Conservation (phyloP, 2,888 invertebrate species). For the Prenolepis imparis region DNA sequence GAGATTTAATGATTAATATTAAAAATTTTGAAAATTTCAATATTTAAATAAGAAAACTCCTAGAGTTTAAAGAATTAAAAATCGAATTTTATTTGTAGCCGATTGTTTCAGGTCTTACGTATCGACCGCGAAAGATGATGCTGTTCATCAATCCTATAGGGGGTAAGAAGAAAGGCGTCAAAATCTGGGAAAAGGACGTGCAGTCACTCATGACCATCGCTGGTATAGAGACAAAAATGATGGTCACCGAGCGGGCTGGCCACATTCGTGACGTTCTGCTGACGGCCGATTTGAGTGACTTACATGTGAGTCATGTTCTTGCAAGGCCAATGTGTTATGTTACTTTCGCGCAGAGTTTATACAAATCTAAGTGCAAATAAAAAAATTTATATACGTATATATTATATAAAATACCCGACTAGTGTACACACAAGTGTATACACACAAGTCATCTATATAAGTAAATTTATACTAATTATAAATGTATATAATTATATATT, state of each 20-base stretch:
- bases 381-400: background rate
- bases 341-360: background rate
- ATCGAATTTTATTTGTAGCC: background rate
- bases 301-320: slow-evolving; percentile 78
- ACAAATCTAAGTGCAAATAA: background rate
- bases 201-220: slow-evolving; percentile 90
- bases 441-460: no score
- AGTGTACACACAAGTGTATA: background rate
- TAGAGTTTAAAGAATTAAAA: background rate
- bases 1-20: background rate
- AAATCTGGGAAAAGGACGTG: slow-evolving; percentile 92
- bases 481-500: background rate
- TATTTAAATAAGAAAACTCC: background rate
- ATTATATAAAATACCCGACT: background rate
- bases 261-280: slow-evolving; percentile 91
- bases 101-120: slow-evolving; percentile 85
- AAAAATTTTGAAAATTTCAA: background rate
- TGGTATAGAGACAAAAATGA: slow-evolving; percentile 89
- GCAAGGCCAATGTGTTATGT: background rate
- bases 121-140: slow-evolving; percentile 91
- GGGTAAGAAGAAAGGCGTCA: slow-evolving; percentile 91
- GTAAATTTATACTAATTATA: background rate
- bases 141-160: slow-evolving; percentile 95
- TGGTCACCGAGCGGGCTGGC: slow-evolving; percentile 91
- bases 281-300: slow-evolving; percentile 88